Conservation (phyloP, 92 coral and sea anemone genomes). For the Zoanthus gigantus region DNA sequence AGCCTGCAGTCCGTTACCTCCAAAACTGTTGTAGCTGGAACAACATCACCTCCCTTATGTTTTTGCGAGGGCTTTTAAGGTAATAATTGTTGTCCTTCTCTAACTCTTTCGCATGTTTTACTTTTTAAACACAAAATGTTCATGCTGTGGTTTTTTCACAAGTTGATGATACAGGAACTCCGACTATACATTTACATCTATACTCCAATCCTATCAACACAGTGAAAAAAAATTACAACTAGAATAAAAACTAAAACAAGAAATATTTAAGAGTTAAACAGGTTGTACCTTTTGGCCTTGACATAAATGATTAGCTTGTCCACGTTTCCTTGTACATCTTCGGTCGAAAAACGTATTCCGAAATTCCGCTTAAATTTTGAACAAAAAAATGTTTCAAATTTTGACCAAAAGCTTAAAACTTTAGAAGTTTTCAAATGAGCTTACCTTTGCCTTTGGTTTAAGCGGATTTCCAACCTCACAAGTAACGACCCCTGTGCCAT, state of each 20-base stretch:
- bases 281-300: conserved; percentile 15
- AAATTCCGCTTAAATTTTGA: conserved; percentile 17
- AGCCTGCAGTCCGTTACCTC: no score
- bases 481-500: conserved; percentile 23
- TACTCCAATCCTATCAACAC: not conserved
- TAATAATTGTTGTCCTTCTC: no score
- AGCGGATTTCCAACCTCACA: conserved; percentile 44
- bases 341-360: conserved; percentile 13
- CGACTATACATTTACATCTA: not conserved
- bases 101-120: no score
- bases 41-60: no score
- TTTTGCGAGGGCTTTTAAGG: no score
- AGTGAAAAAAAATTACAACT: not conserved
- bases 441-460: conserved; percentile 20
- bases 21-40: no score
- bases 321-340: conserved; percentile 24
- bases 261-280: not conserved
- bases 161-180: not conserved
- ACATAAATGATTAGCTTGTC: not conserved
- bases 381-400: not conserved
- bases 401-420: not conserved
- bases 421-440: not conserved
- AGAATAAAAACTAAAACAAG: not conserved
- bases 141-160: not conserved
- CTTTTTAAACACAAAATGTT: no score